These are phyloP conservation scores for Aspiorhynchus laticeps DNA, from an alignment of 2,113 vertebrate species.

Conservation along the genomic window DNA sequence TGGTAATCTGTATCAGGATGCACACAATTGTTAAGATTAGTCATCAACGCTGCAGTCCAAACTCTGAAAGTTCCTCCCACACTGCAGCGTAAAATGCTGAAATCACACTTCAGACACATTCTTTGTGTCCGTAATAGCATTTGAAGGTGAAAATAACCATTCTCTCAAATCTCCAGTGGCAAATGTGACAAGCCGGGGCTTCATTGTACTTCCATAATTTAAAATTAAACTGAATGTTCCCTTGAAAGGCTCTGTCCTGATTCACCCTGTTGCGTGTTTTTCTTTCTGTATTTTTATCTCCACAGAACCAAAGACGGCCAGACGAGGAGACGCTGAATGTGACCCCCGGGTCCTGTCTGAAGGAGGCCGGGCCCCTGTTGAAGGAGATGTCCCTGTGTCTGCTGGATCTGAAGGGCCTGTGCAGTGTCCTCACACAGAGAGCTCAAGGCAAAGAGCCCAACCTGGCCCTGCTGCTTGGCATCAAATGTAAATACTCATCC, in stretches of 20 bases:
- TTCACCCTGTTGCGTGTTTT: not conserved
- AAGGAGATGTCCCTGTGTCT: constrained; percentile 94
- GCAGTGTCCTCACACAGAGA: constrained; percentile 89
- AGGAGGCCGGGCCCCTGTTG: constrained; percentile 82
- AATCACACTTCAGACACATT: not conserved
- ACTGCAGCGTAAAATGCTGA: not conserved
- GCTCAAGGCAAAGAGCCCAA: constrained; percentile 95
- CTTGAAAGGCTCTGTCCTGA: not conserved
- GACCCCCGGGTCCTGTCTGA: constrained; percentile 65
- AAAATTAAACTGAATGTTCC: not conserved
- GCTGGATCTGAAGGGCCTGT: constrained; percentile 91
- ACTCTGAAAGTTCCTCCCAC: constrained; percentile 2
- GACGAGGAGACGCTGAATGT: constrained; percentile 71
- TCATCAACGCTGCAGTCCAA: not conserved
- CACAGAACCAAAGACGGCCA: constrained; percentile 76
- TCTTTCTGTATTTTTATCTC: constrained; percentile 33
- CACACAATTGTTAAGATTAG: not conserved
- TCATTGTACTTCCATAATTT: not conserved
- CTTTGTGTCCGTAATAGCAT: constrained; percentile 4
- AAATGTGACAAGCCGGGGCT: not conserved
- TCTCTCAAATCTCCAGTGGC: not conserved
- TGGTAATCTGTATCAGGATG: not conserved
- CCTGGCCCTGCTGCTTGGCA: constrained; percentile 90
- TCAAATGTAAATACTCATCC: constrained; percentile 83
- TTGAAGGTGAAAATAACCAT: constrained; percentile 22